Evolutionary conservation across 2,797 vertebrate species (phyloP).

Genomic region (Gadopsis bispinosus): DNA sequence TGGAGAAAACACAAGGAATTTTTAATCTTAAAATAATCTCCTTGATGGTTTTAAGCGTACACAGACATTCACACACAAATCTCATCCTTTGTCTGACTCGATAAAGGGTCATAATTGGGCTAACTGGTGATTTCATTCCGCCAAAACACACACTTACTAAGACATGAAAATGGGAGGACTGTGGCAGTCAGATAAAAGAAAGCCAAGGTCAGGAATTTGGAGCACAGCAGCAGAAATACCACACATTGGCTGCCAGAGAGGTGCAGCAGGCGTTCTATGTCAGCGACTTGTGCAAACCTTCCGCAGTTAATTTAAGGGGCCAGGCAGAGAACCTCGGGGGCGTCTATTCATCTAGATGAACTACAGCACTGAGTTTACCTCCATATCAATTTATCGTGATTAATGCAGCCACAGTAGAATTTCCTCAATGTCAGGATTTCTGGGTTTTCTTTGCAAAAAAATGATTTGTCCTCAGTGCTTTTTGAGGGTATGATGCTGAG

Average conservation of each 20-base stretch:
- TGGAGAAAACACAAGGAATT: slow-evolving; percentile 11
- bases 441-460: not conserved
- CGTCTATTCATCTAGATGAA: slow-evolving; percentile 40
- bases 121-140: slow-evolving; percentile 21
- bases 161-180: slow-evolving; percentile 12
- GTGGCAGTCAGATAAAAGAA: slow-evolving; percentile 36
- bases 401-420: slow-evolving; percentile 25
- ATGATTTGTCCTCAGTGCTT: not conserved
- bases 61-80: slow-evolving; percentile 16
- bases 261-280: slow-evolving; percentile 37
- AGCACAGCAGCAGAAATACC: slow-evolving; percentile 39
- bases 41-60: slow-evolving; percentile 9
- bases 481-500: not conserved
- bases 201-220: slow-evolving; percentile 56
- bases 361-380: slow-evolving; percentile 16
- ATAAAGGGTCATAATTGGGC: slow-evolving; percentile 45
- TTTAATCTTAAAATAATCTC: slow-evolving; percentile 47
- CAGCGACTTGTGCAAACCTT: slow-evolving; percentile 34
- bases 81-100: slow-evolving; percentile 35
- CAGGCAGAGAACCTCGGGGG: slow-evolving; percentile 15
- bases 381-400: slow-evolving; percentile 39
- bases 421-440: slow-evolving; percentile 15
- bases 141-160: slow-evolving; percentile 24
- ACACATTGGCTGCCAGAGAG: slow-evolving; percentile 20
- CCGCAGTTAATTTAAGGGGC: slow-evolving; percentile 32